Evolutionary conservation across 2,113 vertebrate species (phyloP), one percentile per base, ranked within the genome.

Genomic region (Shinisaurus crocodilurus): DNA sequence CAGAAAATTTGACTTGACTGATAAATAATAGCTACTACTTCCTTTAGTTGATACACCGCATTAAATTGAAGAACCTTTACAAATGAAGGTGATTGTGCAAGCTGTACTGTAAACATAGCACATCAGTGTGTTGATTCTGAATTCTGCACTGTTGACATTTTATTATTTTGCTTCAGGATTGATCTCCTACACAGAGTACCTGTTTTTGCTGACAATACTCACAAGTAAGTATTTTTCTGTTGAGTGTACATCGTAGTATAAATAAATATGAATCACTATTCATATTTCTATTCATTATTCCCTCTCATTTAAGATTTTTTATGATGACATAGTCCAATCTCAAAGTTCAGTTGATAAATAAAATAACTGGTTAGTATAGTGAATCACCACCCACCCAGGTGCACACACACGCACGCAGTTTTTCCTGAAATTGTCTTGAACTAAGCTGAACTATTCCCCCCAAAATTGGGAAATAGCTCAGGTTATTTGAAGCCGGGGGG

Each of bases 151-250:
- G n/a, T 86, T 82, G 86, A 86, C 37, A 65, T 27, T 93, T 94
- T 89, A 92, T 84, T 90, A 29, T 94, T 93, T 92, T 96, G 43
- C 95, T 98, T 70, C 96, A 99, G 99, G 99, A n/a, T 90, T 99
- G 92, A 98, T 99, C 91, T 99, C 99, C 67, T 99, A 99, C 93
- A 98, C 98, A 1, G 99, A 99, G 90, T 99, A 99, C 95, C 97
- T 99, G 43, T 99, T 99, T 96, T 96, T 99, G 97, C 97, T 99
- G 95, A 99, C 99, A 12, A 98, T 99, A 93, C 96, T 99, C 81
- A 99, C 98, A 0, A 99, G 99, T 99, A 98, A 98, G 99, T 98
- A 93, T 89, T 63, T 50, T 6, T 15, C 57, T 63, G 29, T 76
- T 90, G 70, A 13, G 40, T 48, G 40, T 34, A 5, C 3, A 82